Evolutionary conservation across 53 echinoderm and acorn worm genomes (phyloP), one percentile per base, ranked within the genome.

Genomic region (Patiria pectinifera): DNA sequence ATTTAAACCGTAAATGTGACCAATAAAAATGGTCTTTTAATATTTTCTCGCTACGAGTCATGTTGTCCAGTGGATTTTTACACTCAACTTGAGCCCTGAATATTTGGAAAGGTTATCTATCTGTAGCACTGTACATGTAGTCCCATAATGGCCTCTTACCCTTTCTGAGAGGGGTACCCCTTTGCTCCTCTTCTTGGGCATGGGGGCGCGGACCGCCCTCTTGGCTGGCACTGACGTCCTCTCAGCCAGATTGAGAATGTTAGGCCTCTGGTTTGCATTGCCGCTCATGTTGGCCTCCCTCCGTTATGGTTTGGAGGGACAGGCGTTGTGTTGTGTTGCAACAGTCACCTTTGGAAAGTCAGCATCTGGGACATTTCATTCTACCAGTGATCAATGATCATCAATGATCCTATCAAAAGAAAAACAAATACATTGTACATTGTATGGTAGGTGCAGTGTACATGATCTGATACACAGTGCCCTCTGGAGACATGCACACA

Each of bases 141-240:
- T 66, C 66, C 66, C 0, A 60, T 12, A 21, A 21, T 18, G 19
- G 24, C 19, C 4, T 76, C 93, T 93, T 53, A 96, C 96, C 92
- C 95, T 89, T 91, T 96, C 93, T 49, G 89, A 93, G 45, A 96
- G 91, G 21, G 96, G 95, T 8, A 95, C 89, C 4, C 45, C 92
- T 62, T 95, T 95, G 84, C 93, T 91, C 84, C 94, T 87, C 78
- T 95, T 96, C 87, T 95, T 96, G 59, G 92, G 89, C 92, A 92
- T 78, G 23, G 94, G 94, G 13, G 89, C 92, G 43, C 92, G 87
- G 43, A 94, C 26, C 19, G 69, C 79, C 79, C 78, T 94, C 84
- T 91, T 91, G 80, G 70, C 26, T 3, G 80, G 60, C 24, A 81
- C 80, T 24, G 78, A 63, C 0, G 66, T 62, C 59, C 87, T 92